phyloP scores from a whole-genome alignment of 2,888 invertebrate species.

The Coleophora flavipennella region DNA sequence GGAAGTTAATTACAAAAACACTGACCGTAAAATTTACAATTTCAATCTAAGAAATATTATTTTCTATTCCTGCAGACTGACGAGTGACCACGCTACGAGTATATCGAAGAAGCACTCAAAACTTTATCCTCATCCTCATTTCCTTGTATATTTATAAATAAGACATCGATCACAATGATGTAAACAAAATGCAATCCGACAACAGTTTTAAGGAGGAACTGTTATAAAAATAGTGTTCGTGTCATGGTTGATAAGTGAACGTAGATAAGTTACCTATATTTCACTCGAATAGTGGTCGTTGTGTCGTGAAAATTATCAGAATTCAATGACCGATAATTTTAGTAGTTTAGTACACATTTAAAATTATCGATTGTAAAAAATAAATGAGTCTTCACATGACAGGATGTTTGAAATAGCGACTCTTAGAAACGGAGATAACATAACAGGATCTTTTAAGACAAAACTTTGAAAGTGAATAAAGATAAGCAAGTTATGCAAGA shows the following conservation, averaged over 20 bases:
- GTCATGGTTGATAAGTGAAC: conserved; percentile 8
- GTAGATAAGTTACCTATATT: conserved; percentile 8
- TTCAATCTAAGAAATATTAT: neutral
- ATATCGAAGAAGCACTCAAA: too few relatives aligned
- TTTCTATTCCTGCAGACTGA: too few relatives aligned
- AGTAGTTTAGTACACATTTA: neutral
- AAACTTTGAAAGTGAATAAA: neutral
- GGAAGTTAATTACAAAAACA: neutral
- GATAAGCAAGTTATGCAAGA: conserved; percentile 3
- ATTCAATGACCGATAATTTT: conserved; percentile 1
- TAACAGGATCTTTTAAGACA: neutral
- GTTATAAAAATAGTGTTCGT: conserved; percentile 3
- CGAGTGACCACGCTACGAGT: too few relatives aligned
- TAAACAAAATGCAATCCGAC: conserved; percentile 4
- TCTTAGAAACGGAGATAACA: neutral
- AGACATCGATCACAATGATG: conserved; percentile 2
- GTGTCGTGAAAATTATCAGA: neutral
- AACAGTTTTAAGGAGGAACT: conserved; percentile 2
- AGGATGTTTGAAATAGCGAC: neutral
- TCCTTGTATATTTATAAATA: neutral
- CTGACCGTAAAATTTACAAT: neutral
- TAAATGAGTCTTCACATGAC: neutral
- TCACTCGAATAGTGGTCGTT: conserved; percentile 6
- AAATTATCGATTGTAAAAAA: neutral
- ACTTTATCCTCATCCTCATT: too few relatives aligned